Conservation (phyloP, 92 coral and sea anemone species). For the Heteractis magnifica region DNA sequence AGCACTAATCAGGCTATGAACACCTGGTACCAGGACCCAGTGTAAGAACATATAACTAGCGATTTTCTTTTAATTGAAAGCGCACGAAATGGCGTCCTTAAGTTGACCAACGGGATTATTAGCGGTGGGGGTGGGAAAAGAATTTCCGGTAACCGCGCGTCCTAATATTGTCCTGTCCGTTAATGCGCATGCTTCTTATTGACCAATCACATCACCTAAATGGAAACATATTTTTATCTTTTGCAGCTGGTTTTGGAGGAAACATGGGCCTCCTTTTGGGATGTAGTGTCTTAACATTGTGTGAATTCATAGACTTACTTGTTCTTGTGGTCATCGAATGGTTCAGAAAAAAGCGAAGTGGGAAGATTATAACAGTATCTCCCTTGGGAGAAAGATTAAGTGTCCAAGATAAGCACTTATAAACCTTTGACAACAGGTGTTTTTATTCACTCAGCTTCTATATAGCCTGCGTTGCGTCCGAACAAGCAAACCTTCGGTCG, state of each 20-base stretch:
- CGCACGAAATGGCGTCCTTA: too few species aligned
- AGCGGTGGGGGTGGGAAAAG: too few species aligned
- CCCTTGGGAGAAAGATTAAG: too few species aligned
- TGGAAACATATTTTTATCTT: neutral
- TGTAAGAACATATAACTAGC: too few species aligned
- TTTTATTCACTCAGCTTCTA: too few species aligned
- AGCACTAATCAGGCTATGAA: too few species aligned
- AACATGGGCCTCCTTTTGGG: conserved; percentile 38
- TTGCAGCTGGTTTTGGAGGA: conserved; percentile 25
- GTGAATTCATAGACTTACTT: conserved; percentile 21
- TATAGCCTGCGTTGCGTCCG: too few species aligned
- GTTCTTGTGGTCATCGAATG: conserved; percentile 3
- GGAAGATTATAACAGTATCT: neutral
- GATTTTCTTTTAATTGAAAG: too few species aligned
- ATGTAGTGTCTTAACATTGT: conserved; percentile 22
- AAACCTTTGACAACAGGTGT: neutral
- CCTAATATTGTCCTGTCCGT: neutral
- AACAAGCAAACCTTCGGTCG: too few species aligned
- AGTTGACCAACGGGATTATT: too few species aligned
- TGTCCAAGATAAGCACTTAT: neutral
- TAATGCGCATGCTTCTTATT: neutral
- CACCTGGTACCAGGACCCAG: too few species aligned
- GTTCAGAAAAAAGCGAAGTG: neutral
- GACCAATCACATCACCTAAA: neutral
- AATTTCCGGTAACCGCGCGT: neutral